These are phyloP conservation scores for Sus cebifrons DNA, from an alignment of 2,797 vertebrate species.

Conservation along the genomic window DNA sequence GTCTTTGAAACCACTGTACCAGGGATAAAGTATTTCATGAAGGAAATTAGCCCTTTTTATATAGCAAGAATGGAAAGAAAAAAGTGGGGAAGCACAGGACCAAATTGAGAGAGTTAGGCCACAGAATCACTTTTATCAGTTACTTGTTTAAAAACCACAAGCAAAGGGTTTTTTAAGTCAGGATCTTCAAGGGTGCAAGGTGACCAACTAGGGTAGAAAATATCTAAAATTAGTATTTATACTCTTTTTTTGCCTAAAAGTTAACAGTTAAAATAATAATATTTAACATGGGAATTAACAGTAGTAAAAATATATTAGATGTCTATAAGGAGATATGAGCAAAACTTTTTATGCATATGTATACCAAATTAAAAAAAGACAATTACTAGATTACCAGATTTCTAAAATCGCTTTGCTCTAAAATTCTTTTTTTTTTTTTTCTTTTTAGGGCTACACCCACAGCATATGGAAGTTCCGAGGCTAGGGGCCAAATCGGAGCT, in stretches of 20 bases:
- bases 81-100: slow-evolving; percentile 5
- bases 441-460: too few species aligned
- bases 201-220: background rate
- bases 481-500: too few species aligned
- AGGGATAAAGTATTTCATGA: slow-evolving; percentile 23
- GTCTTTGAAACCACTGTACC: background rate
- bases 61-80: background rate
- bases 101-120: background rate
- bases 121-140: background rate
- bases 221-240: background rate
- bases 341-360: background rate
- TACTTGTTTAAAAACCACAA: slow-evolving; percentile 22
- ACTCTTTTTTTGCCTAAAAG: slow-evolving; percentile 22
- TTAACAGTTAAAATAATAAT: slow-evolving; percentile 23
- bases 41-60: slow-evolving; percentile 7
- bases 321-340: background rate
- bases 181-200: background rate
- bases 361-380: slow-evolving; percentile 6
- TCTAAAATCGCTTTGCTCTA: slow-evolving; percentile 59
- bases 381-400: slow-evolving; percentile 28
- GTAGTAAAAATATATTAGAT: slow-evolving; percentile 4
- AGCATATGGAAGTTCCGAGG: too few species aligned
- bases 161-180: slow-evolving; percentile 35
- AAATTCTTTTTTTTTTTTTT: background rate
- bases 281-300: slow-evolving; percentile 45